Evolutionary conservation across 2,113 vertebrate species (phyloP), one percentile per base, ranked within the genome.

Genomic region (Melanerpes formicivorus): DNA sequence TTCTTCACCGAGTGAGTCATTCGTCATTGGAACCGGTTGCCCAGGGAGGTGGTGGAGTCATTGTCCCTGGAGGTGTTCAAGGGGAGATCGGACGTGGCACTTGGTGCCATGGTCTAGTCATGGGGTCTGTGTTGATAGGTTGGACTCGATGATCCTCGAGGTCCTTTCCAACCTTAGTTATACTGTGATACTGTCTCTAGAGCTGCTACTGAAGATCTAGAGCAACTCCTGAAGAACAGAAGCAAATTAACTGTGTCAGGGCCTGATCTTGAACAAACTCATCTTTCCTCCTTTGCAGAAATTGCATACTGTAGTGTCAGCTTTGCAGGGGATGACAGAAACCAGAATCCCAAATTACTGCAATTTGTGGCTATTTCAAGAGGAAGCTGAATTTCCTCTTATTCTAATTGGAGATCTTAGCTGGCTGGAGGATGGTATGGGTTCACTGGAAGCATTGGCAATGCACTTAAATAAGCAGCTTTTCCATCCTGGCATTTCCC

Each of bases 261-360:
- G 71, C 46, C 84, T 87, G 90, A 81, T 94, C 87, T 81, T 90
- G 71, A 92, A 26, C 34, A 65, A 87, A 72, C 32, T 32, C 2
- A 1, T 63, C 21, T 72, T 70, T 40, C 58, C 64, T 86, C 27
- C 70, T 65, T 50, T 73, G 56, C 75, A 90, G 82, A 66, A 86
- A 32, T 67, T 86, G 40, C 50, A 11, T 46, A 3, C 21, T 90
- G 26, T 87, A n/a, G 42, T 70, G 64, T 87, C 81, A 79, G 74
- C 64, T 80, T 87, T 93, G 71, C 72, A 84, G 60, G 59, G 42
- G 63, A 79, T 84, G 90, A 82, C 60, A 73, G 85, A 90, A 96
- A 85, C 80, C 87, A 94, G 92, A 74, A 80, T 66, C 71, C 64
- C 44, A 42, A 92, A 73, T 82, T 76, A 40, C 56, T 19, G 5